Percentiles rank a stretch among this genome's conserved stretches.
Conservation (phyloP, 2,888 invertebrate genomes). For the Aethes cnicana region DNA sequence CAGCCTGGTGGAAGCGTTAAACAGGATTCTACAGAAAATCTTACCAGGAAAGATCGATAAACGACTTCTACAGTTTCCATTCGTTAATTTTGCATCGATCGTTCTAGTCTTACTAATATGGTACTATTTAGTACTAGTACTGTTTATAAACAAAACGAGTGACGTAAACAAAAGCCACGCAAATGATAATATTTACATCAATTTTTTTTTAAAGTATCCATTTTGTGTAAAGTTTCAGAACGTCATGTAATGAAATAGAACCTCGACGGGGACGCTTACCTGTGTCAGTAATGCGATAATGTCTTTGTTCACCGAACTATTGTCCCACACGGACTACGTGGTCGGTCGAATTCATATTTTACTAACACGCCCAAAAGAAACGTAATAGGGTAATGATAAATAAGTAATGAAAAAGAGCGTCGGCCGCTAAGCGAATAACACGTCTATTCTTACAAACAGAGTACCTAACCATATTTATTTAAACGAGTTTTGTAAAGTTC, state of each 20-base stretch:
- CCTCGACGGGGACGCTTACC: neutral
- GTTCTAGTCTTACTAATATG: slow-evolving; percentile 10
- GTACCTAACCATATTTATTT: too few relatives aligned
- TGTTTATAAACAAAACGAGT: neutral
- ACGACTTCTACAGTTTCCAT: too few relatives aligned
- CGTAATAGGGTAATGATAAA: slow-evolving; percentile 5
- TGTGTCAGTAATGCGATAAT: slow-evolving; percentile 3
- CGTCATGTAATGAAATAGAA: neutral
- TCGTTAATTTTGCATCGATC: slow-evolving; percentile 19
- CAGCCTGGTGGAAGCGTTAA: neutral
- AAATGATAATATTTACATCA: neutral
- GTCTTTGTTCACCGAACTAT: neutral
- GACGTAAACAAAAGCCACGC: neutral
- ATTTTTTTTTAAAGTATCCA: neutral
- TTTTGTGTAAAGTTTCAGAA: neutral
- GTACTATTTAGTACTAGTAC: neutral
- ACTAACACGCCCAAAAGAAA: slow-evolving; percentile 1
- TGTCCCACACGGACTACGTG: neutral
- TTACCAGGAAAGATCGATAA: too few relatives aligned
- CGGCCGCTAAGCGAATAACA: slow-evolving; percentile 13
- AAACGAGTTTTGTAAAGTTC: slow-evolving; percentile 41
- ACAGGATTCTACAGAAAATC: neutral
- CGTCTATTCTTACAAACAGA: slow-evolving; percentile 26
- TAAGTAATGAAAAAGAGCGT: slow-evolving; percentile 8
- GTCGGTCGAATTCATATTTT: slow-evolving; percentile 6